Base-by-base conservation (phyloP, 2,797 vertebrate species). In the Enteromius anoplus region DNA sequence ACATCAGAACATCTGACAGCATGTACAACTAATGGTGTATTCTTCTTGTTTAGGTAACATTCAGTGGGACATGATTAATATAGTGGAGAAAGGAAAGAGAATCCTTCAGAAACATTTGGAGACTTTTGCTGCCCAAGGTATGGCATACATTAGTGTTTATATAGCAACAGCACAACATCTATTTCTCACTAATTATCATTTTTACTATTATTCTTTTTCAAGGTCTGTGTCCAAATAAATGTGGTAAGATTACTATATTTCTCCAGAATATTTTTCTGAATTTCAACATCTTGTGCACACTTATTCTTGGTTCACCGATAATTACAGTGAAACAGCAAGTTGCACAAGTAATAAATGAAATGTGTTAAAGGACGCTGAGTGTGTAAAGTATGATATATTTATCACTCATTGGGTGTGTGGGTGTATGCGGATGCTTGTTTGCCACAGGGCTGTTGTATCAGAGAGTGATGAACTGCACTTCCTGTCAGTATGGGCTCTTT, bases 141-240 rank as follows among this genome's bases (percentile, higher is more conserved):
- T 84, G 84, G 51, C 26, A 14, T 15, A 32, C 5, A 62, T 29
- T 60, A 15, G 10, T 40, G 42, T 66, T n/a, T 37, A 47, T 83
- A 72, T 42, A 26, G 21, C 55, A 23, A 49, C 49, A 17, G 17
- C n/a, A 0, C 64, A 80, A 47, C 53, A 72, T 40, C 2, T 7
- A 78, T 32, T 82, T 85, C 21, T 68, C 84, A 40, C 58, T 32
- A 7, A 10, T 17, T 78, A 78, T 87, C 40, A 64, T 11, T 68
- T 19, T 58, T 83, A 71, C 84, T 87, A 68, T 90, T 58, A 81
- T 81, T 75, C 5, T 83, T 23, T 80, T 81, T 64, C 19, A 37
- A 95, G 94, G 91, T 86, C 78, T 95, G 78, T 95, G 94, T 86
- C 94, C 93, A 29, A 95, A 95, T 90, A 90, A 85, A 72, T 95